Evolutionary conservation across 2,888 invertebrate species (phyloP).

Genomic region (Dorcus hopei): DNA sequence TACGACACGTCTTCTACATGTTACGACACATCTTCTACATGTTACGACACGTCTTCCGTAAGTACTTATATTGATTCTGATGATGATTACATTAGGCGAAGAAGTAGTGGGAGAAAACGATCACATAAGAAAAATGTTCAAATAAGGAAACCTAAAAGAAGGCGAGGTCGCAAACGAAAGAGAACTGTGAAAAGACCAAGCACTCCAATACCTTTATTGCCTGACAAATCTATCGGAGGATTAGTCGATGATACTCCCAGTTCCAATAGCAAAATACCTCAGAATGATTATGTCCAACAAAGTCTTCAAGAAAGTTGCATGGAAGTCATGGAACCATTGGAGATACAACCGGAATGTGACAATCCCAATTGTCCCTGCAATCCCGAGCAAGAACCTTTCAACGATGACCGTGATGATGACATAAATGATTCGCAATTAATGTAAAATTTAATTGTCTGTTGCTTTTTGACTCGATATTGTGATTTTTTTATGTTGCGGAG

Average conservation of each 20-base stretch:
- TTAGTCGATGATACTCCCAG: too few relatives aligned
- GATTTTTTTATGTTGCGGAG: too few relatives aligned
- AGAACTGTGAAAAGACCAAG: background rate
- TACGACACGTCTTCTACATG: too few relatives aligned
- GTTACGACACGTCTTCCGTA: too few relatives aligned
- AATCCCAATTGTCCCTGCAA: slow-evolving; percentile 23
- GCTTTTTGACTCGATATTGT: too few relatives aligned
- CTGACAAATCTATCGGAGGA: too few relatives aligned
- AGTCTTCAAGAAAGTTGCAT: background rate
- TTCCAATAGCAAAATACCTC: background rate
- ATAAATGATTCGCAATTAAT: background rate
- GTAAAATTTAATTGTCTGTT: too few relatives aligned
- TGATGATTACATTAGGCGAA: background rate
- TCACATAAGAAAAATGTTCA: background rate
- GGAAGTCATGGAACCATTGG: background rate
- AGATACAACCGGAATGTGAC: slow-evolving; percentile 15
- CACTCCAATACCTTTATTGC: background rate
- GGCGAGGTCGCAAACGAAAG: background rate
- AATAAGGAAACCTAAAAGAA: background rate
- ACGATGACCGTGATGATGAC: slow-evolving; percentile 10
- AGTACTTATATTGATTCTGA: background rate
- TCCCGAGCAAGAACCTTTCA: slow-evolving; percentile 18
- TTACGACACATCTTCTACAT: too few relatives aligned
- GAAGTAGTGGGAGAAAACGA: background rate
- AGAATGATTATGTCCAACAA: background rate